Evolutionary conservation across 1,140 invertebrate species (phyloP).

Genomic region (Lordiphosa mommai): DNA sequence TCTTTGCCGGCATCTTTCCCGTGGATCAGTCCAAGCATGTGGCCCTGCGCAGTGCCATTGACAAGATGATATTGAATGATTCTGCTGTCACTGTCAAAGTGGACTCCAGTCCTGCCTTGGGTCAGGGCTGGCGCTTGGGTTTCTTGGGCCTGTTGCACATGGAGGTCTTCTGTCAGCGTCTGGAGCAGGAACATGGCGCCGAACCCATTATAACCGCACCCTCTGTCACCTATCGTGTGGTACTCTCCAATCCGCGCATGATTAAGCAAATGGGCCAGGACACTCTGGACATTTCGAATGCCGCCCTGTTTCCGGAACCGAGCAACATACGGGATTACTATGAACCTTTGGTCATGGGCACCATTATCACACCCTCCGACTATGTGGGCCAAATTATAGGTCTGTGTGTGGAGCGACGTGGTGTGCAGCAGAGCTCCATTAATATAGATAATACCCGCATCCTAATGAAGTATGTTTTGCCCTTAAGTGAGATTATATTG

Average conservation of each 20-base stretch:
- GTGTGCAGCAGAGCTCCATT: constrained; percentile 86
- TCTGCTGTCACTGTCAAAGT: constrained; percentile 89
- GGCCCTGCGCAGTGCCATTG: constrained; percentile 88
- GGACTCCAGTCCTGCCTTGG: constrained; percentile 94
- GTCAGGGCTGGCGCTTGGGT: constrained; percentile 95
- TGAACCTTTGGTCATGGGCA: constrained; percentile 94
- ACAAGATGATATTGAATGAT: constrained; percentile 96
- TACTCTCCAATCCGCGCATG: constrained; percentile 82
- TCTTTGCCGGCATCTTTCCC: constrained; percentile 97
- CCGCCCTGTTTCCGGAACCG: constrained; percentile 87
- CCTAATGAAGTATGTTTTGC: constrained; percentile 91
- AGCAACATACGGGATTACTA: constrained; percentile 86
- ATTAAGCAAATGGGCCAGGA: constrained; percentile 85
- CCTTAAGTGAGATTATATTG: constrained; percentile 95
- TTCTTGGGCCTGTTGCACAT: constrained; percentile 97
- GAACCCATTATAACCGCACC: constrained; percentile 95
- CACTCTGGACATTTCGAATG: constrained; percentile 91
- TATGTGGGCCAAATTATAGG: constrained; percentile 87
- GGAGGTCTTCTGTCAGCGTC: constrained; percentile 96
- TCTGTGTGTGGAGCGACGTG: constrained; percentile 89
- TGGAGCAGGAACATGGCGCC: constrained; percentile 96
- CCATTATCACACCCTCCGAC: constrained; percentile 92
- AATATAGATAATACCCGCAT: constrained; percentile 91
- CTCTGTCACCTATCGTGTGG: constrained; percentile 96
- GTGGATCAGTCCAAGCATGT: constrained; percentile 92